A percentile compares a stretch with the other conserved stretches of the same genome.
phyloP scores from a whole-genome alignment of 1,140 invertebrate species.

The Anagrus nilaparvatae region DNA sequence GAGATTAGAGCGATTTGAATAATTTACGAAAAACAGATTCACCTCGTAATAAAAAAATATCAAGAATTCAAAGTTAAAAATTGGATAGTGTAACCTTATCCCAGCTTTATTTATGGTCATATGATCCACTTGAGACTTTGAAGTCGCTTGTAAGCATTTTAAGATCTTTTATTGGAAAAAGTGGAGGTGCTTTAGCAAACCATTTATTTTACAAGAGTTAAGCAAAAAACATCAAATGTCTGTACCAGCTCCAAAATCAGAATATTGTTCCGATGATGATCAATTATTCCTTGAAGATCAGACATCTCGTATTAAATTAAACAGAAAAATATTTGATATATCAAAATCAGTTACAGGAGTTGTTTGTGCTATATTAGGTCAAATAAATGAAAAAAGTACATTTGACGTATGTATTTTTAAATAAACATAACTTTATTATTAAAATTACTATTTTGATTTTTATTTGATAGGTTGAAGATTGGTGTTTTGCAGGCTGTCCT shows the following conservation, averaged over 20 bases:
- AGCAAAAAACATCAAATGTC: slow-evolving; percentile 77
- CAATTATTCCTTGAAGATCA: slow-evolving; percentile 85
- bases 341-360: slow-evolving; percentile 63
- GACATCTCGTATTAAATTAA: slow-evolving; percentile 71
- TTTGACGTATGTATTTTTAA: slow-evolving; percentile 26
- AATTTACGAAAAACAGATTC: too few relatives aligned
- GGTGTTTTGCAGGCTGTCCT: slow-evolving; percentile 56
- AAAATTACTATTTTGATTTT: too few relatives aligned
- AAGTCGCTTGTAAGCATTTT: too few relatives aligned
- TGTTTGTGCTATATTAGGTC: slow-evolving; percentile 64
- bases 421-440: too few relatives aligned
- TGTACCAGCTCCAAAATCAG: slow-evolving; percentile 57
- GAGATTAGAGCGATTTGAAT: too few relatives aligned
- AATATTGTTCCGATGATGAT: slow-evolving; percentile 61
- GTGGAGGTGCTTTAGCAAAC: too few relatives aligned
- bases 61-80: too few relatives aligned
- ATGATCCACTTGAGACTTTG: too few relatives aligned
- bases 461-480: slow-evolving; percentile 53
- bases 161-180: too few relatives aligned
- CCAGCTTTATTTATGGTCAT: too few relatives aligned
- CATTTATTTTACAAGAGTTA: slow-evolving; percentile 85
- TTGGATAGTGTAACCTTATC: too few relatives aligned
- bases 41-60: too few relatives aligned
- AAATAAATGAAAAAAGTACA: slow-evolving; percentile 32
- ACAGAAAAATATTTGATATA: slow-evolving; percentile 50